Base-by-base conservation (phyloP, 1,140 invertebrate species). In the Dufourea novaeangliae region DNA sequence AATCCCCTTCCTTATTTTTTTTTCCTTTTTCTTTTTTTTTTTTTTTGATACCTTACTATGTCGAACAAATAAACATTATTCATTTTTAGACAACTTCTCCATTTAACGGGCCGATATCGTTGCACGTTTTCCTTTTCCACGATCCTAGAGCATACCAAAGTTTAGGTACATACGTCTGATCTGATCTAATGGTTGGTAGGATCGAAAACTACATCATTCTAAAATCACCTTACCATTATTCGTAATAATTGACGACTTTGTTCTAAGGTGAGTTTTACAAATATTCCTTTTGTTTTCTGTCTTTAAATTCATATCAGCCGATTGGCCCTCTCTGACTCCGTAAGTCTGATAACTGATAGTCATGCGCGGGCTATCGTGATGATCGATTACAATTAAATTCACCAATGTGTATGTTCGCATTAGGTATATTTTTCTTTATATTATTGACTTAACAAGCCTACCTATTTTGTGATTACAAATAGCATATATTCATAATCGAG, bases 201-300 rank as follows among this genome's bases (percentile, higher is more conserved):
- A 87, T 89, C 81, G 80, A 74, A 50, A 81, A 78, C 72, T 85
- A 83, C 64, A 68, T 82, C 80, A 68, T 56, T 75, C 79, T 86
- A 85, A 37, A 76, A 78, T 64, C 71, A 83, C 67, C 79, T 80
- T 79, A 79, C 52, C 77, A 76, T 90, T 91, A 90, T 63, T 88
- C 80, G 78, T 91, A 91, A 90, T 92, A 92, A 92, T 92, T 92
- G 91, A 92, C 91, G 72, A 86, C 72, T 90, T 89, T 89, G 78
- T 90, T 91, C 87, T 89, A 81, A 81, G 77, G 71, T 86, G 82
- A 86, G 41, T 84, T 82, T 50, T 63, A 84, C 70, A 64, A 81
- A 78, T 81, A 82, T 73, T 80, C 75, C 17, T 78, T 77, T 78
- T 66, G 77, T 29, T 56, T 69, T n/a, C 46, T 50, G n/a, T 50